Evolutionary conservation across 1,140 invertebrate genomes (phyloP).

Genomic region (Papilio dardanus): DNA sequence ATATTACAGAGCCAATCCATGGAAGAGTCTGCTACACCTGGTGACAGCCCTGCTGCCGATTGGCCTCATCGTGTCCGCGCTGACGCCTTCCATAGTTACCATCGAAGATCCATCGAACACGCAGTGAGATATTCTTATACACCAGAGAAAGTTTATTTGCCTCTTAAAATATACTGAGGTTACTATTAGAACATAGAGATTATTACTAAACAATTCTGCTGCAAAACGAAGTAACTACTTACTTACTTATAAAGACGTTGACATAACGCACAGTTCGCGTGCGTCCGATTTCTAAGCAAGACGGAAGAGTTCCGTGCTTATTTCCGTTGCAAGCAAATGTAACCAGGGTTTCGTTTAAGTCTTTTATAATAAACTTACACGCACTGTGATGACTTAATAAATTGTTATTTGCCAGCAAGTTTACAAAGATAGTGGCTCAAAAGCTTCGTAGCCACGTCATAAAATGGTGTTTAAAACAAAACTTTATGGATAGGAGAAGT

Average conservation of each 20-base stretch:
- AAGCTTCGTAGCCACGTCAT: too few relatives aligned
- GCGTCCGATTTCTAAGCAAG: background rate
- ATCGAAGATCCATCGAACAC: conserved; percentile 59
- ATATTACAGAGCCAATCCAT: background rate
- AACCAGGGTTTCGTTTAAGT: background rate
- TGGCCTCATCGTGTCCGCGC: conserved; percentile 82
- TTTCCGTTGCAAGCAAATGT: background rate
- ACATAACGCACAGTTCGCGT: conserved; percentile 1
- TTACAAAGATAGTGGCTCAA: too few relatives aligned
- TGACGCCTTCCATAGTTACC: conserved; percentile 82
- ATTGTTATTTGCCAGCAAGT: background rate
- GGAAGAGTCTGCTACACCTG: conserved; percentile 80
- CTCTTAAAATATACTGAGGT: too few relatives aligned
- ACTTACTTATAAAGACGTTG: background rate
- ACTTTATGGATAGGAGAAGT: too few relatives aligned
- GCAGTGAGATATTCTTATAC: conserved; percentile 45
- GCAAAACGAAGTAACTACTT: too few relatives aligned
- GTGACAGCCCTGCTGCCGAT: conserved; percentile 83
- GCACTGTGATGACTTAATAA: background rate
- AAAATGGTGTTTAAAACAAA: too few relatives aligned
- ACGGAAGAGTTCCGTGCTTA: background rate
- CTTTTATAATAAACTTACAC: background rate
- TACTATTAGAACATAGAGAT: too few relatives aligned
- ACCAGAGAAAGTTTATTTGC: background rate
- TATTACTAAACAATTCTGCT: too few relatives aligned